phyloP scores from a whole-genome alignment of 92 coral and sea anemone genomes.

The Actinostola sp. region DNA sequence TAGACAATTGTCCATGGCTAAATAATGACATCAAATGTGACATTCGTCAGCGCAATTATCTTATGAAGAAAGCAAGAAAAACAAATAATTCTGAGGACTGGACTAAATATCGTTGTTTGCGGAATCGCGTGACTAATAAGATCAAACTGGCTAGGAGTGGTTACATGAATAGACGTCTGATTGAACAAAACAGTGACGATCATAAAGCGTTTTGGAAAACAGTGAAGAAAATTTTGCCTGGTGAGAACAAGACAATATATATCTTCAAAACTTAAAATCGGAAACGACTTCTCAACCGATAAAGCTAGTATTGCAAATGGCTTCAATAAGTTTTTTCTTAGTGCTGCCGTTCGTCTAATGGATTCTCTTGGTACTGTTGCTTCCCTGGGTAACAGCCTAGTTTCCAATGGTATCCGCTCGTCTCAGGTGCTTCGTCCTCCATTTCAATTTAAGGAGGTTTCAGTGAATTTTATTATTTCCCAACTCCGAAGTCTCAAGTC shows the following conservation, averaged over 20 bases:
- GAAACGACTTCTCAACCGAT: constrained; percentile 17
- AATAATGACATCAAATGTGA: constrained; percentile 37
- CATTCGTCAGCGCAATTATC: constrained; percentile 54
- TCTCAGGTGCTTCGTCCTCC: not conserved
- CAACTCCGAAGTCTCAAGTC: too few species aligned
- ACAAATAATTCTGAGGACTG: constrained; percentile 44
- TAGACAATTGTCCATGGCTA: constrained; percentile 54
- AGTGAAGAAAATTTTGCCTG: constrained; percentile 51
- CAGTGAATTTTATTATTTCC: not conserved
- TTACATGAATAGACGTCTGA: constrained; percentile 33
- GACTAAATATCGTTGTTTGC: constrained; percentile 30
- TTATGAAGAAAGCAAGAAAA: constrained; percentile 37
- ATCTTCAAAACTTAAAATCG: constrained; percentile 29
- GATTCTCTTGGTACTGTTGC: constrained; percentile 4
- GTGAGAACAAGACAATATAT: constrained; percentile 33
- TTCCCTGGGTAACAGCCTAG: not conserved
- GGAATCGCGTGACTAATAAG: constrained; percentile 34
- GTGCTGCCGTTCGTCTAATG: constrained; percentile 22
- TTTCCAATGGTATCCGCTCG: not conserved
- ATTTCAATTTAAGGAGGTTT: not conserved
- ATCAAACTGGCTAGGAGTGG: constrained; percentile 29
- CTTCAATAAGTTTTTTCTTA: constrained; percentile 53
- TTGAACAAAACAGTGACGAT: constrained; percentile 39
- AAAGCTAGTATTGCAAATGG: constrained; percentile 35
- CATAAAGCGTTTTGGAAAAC: constrained; percentile 57